These are phyloP conservation scores for Dimorphilus gyrociliatus DNA, from an alignment of 2,888 invertebrate species.

Conservation along the genomic window DNA sequence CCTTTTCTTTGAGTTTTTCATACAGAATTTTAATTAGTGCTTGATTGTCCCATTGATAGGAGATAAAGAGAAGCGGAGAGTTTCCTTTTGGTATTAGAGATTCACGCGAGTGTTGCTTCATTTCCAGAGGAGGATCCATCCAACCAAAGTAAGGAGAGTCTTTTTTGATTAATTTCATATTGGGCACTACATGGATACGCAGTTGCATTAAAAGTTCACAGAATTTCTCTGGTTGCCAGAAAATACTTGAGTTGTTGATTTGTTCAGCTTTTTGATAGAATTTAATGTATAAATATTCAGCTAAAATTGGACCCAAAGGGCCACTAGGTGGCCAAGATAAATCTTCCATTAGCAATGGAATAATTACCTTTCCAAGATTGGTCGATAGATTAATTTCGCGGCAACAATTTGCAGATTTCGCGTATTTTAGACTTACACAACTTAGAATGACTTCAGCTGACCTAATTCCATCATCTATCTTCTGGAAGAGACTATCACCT, in stretches of 20 bases:
- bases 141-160: too few species aligned
- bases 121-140: too few species aligned
- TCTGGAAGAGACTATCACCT: slow-evolving; percentile 30
- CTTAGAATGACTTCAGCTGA: slow-evolving; percentile 24
- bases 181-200: slow-evolving; percentile 18
- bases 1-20: too few species aligned
- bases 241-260: slow-evolving; percentile 17
- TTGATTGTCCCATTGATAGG: too few species aligned
- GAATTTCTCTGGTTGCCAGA: slow-evolving; percentile 27
- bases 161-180: too few species aligned
- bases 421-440: slow-evolving; percentile 28
- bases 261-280: slow-evolving; percentile 26
- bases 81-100: too few species aligned
- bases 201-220: slow-evolving; percentile 31
- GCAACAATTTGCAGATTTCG: slow-evolving; percentile 31
- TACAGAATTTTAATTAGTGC: too few species aligned
- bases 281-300: slow-evolving; percentile 28
- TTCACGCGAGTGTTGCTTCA: too few species aligned
- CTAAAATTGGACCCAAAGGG: slow-evolving; percentile 32
- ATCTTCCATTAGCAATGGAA: slow-evolving; percentile 30
- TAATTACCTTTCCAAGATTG: slow-evolving; percentile 25
- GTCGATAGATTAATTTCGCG: slow-evolving; percentile 30
- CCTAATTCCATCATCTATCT: slow-evolving; percentile 29
- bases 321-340: slow-evolving; percentile 32
- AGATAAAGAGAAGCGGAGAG: too few species aligned